Base-by-base conservation (phyloP, 2,888 invertebrate genomes). In the Prenolepis imparis region DNA sequence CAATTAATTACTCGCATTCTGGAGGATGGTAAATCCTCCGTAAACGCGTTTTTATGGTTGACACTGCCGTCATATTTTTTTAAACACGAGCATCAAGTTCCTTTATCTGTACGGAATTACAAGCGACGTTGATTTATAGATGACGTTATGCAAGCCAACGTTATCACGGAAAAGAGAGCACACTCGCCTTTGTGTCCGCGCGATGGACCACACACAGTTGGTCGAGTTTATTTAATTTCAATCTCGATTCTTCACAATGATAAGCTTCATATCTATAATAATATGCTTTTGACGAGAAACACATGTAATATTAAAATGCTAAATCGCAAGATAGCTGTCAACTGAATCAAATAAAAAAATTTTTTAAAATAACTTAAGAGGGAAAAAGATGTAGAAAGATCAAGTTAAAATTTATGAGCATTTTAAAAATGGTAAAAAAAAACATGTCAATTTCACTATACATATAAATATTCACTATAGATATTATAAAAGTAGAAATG, bases 101-200 rank as follows among this genome's bases (percentile, higher is more conserved):
- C 82, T 89, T 87, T 88, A 88, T 88, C 86, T 68, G 77, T 70
- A 68, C 64, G 28, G 72, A 87, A 85, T 89, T 81, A 78, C 81
- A 32, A 80, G 59, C 39, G 81, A 88, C 89, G 80, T 85, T 90
- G 88, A 89, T 88, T 88, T 86, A 90, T 84, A 77, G 78, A 66
- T 52, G 80, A 75, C 55, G 73, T 90, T 86, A 86, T 83, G 90
- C 84, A 86, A 86, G 39, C 73, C 55, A 59, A 74, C 74, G 83
- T 89, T 89, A 88, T 90, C 89, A 61, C 24, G 64, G 48, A 48
- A 48, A 59, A 74, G 36, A 72, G 41, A 32, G 21, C 21, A 44
- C 55, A 44, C 55, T 68, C 55, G 15, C 18, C 28, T 44, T 52
- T 48, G 36, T n/a, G 41, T 41, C 24, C 64, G 32, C 52, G 64